These are phyloP conservation scores for Oxyteleia sp. DNA, from an alignment of 2,888 invertebrate species.

Conservation along the genomic window DNA sequence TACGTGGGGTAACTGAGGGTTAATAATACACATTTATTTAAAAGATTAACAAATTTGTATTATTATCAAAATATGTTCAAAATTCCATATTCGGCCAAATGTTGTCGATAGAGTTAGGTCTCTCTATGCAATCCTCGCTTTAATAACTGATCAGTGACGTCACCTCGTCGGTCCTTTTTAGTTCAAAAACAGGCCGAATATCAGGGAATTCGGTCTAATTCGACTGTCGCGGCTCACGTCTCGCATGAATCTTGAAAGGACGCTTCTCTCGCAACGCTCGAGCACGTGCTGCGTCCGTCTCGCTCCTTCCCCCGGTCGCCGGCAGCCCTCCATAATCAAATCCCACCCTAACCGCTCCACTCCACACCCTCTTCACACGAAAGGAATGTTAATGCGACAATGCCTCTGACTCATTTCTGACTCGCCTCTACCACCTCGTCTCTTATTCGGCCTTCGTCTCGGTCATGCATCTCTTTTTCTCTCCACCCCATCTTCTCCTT, in stretches of 20 bases:
- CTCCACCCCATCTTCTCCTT: too few species aligned
- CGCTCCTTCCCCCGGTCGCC: slow-evolving; percentile 72
- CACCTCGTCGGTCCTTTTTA: slow-evolving; percentile 53
- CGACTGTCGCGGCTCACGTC: slow-evolving; percentile 67
- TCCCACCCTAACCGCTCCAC: slow-evolving; percentile 85
- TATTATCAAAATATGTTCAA: too few species aligned
- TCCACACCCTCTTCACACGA: slow-evolving; percentile 86
- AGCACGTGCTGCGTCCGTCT: slow-evolving; percentile 73
- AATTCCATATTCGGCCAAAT: too few species aligned
- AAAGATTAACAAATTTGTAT: too few species aligned
- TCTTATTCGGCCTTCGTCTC: slow-evolving; percentile 68
- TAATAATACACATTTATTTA: too few species aligned
- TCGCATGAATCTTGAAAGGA: slow-evolving; percentile 70
- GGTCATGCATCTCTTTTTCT: slow-evolving; percentile 66
- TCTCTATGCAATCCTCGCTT: not conserved
- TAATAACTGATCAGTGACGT: slow-evolving; percentile 7
- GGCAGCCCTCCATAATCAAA: slow-evolving; percentile 86
- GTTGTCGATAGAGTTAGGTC: too few species aligned
- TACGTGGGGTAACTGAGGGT: too few species aligned
- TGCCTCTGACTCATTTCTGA: slow-evolving; percentile 84
- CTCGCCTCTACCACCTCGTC: slow-evolving; percentile 79
- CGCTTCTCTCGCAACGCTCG: slow-evolving; percentile 58
- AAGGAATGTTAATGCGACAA: slow-evolving; percentile 88
- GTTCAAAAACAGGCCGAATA: slow-evolving; percentile 67
- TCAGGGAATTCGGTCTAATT: slow-evolving; percentile 78